Percentiles rank a stretch among this genome's conserved stretches.
Conservation (phyloP, 2,797 vertebrate species). For the Sardinella longiceps region DNA sequence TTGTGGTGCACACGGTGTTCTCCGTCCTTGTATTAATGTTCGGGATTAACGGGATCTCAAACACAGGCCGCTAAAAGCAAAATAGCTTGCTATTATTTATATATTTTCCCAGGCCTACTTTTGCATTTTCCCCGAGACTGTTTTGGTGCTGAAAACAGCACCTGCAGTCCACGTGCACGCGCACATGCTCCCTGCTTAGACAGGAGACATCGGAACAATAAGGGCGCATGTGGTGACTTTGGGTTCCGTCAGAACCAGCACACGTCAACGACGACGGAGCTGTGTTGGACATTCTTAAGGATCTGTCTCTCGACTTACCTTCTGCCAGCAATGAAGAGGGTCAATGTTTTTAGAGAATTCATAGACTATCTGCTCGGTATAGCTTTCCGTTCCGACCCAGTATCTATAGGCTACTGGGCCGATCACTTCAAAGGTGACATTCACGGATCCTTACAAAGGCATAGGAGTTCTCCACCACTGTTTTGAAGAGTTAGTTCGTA, state of each 20-base stretch:
- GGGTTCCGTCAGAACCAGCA: slow-evolving; percentile 3
- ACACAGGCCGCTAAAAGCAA: background rate
- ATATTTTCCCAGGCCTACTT: background rate
- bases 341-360: background rate
- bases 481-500: background rate
- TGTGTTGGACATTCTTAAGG: background rate
- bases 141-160: slow-evolving; percentile 57
- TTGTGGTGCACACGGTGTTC: slow-evolving; percentile 21
- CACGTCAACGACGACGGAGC: background rate
- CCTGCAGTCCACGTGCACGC: slow-evolving; percentile 45
- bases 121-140: slow-evolving; percentile 12
- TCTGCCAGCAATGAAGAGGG: background rate
- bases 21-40: slow-evolving; percentile 19
- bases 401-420: background rate
- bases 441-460: background rate
- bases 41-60: slow-evolving; percentile 15
- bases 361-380: background rate
- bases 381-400: background rate
- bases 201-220: slow-evolving; percentile 61
- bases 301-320: background rate
- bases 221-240: slow-evolving; percentile 15
- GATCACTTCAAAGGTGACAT: slow-evolving; percentile 5
- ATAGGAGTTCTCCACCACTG: background rate
- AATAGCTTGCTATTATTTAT: background rate
- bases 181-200: slow-evolving; percentile 61